Conservation (phyloP, 2,797 vertebrate genomes). For the Aeoliscus strigatus region DNA sequence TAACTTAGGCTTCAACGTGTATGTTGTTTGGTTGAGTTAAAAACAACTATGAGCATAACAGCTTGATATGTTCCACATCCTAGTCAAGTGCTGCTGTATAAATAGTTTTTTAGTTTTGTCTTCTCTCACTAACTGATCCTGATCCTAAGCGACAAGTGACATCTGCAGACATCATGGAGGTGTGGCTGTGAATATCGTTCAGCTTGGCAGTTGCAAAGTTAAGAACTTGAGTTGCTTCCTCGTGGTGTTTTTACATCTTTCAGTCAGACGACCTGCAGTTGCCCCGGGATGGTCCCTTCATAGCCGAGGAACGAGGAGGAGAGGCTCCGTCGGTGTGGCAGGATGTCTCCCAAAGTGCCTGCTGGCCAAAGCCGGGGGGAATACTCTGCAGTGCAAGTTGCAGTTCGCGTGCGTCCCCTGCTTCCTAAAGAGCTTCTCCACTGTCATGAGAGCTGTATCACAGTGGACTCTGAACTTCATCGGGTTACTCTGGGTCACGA, state of each 20-base stretch:
- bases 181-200: too few relatives aligned
- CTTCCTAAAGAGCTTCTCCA: slow-evolving; percentile 88
- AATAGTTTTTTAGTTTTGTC: too few relatives aligned
- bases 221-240: too few relatives aligned
- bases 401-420: slow-evolving; percentile 85
- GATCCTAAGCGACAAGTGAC: too few relatives aligned
- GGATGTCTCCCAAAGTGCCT: slow-evolving; percentile 79
- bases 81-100: too few relatives aligned
- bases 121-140: too few relatives aligned
- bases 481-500: slow-evolving; percentile 83
- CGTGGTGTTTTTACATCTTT: slow-evolving; percentile 5
- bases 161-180: too few relatives aligned
- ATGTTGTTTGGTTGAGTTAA: too few relatives aligned
- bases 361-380: slow-evolving; percentile 68
- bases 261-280: slow-evolving; percentile 21
- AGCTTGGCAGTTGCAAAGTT: too few relatives aligned
- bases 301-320: slow-evolving; percentile 29
- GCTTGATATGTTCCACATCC: too few relatives aligned
- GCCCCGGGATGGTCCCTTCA: slow-evolving; percentile 45
- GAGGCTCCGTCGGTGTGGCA: slow-evolving; percentile 14
- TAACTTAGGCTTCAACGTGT: too few relatives aligned
- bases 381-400: slow-evolving; percentile 83
- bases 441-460: slow-evolving; percentile 87
- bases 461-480: slow-evolving; percentile 68
- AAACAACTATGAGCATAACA: too few relatives aligned